Evolutionary conservation across 2,113 vertebrate species (phyloP), one percentile per base, ranked within the genome.

Genomic region (Plestiodon gilberti): DNA sequence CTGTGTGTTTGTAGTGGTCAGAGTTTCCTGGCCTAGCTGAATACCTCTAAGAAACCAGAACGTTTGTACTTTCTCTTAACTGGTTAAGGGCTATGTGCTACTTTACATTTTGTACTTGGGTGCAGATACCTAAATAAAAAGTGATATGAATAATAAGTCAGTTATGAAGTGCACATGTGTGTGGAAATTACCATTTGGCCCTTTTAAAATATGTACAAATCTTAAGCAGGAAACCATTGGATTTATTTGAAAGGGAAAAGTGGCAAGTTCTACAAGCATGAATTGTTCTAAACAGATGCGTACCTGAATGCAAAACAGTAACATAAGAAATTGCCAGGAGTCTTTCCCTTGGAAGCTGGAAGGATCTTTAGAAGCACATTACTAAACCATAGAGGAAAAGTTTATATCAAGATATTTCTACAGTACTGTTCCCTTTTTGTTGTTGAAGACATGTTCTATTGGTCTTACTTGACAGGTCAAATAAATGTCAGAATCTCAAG

Each of bases 71-170:
- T 81, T 86, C 85, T 86, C 70, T 75, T 52, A 74, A 38, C 80
- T 81, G 65, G 69, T 61, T 30, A 61, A 74, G 30, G 25, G n/a
- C 57, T 81, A 69, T 38, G 81, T 81, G 61, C 52, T 74, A 62
- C 59, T 79, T 40, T 61, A 64, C 22, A 81, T 35, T 80, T 71
- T 73, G 67, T 81, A 86, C 38, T 80, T 52, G n/a, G 55, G n/a
- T 33, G 73, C n/a, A 74, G 85, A 64, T 7, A 86, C 57, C 78
- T 67, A 86, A 86, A 81, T 86, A 86, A 81, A 86, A 86, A 74
- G 80, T 62, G 61, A 70, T 61, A 35, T 52, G 70, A 69, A 81
- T 65, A 86, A 62, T 73, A 81, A 86, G 85, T 52, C 40, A 61
- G 78, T 80, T 75, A 55, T 81, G 40, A 55, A 75, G n/a, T 73